A percentile compares a stretch with the other conserved stretches of the same genome.
These are phyloP conservation scores for Etia nguti DNA, from an alignment of 2,113 vertebrate species.

Conservation along the genomic window DNA sequence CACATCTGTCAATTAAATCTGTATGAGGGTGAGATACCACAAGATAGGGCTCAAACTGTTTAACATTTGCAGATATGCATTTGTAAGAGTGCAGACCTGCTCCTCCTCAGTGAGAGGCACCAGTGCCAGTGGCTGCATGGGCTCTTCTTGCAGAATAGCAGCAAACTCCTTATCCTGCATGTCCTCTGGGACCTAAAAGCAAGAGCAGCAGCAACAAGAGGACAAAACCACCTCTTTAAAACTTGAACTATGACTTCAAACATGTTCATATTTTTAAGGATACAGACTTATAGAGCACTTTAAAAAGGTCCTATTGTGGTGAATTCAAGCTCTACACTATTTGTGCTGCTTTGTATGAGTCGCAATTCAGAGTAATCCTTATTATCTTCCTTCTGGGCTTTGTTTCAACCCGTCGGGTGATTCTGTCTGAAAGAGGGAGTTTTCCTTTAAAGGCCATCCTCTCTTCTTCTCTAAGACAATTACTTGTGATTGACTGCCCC, in stretches of 20 bases:
- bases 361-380: neutral
- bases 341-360: neutral
- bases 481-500: neutral
- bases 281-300: neutral
- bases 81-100: constrained; percentile 71
- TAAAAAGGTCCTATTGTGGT: neutral
- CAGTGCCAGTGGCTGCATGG: constrained; percentile 85
- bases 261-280: neutral
- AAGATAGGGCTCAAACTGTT: neutral
- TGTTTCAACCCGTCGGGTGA: neutral
- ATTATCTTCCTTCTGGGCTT: neutral
- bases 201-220: neutral
- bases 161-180: constrained; percentile 91
- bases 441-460: neutral
- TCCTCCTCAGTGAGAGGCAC: constrained; percentile 90
- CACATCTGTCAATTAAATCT: neutral
- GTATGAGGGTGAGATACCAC: neutral
- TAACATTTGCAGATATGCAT: neutral
- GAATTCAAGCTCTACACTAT: neutral
- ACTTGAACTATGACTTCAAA: neutral
- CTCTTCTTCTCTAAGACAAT: neutral
- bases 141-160: constrained; percentile 86
- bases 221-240: neutral
- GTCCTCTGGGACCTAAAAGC: constrained; percentile 82
- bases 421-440: neutral